Percentiles rank a stretch among this genome's conserved stretches.
These are phyloP conservation scores for Notocelia uddmanniana DNA, from an alignment of 2,888 invertebrate species.

Conservation along the genomic window DNA sequence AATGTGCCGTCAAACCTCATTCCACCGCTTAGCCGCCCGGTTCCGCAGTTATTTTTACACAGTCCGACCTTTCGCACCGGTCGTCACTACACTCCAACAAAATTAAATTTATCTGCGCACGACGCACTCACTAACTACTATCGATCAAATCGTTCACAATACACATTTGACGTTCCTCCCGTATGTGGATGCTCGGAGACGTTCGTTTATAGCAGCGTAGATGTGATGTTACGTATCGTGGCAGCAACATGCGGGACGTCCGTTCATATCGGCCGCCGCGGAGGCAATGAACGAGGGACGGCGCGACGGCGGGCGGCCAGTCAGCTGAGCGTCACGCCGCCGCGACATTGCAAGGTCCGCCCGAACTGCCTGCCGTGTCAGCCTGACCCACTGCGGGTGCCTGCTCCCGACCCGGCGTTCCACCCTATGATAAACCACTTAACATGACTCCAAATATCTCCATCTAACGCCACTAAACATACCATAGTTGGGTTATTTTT, in stretches of 20 bases:
- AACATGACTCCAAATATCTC: slow-evolving; percentile 16
- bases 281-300: slow-evolving; percentile 89
- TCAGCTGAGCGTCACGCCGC: slow-evolving; percentile 86
- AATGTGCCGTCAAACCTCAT: slow-evolving; percentile 86
- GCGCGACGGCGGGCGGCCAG: slow-evolving; percentile 72
- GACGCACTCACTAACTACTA: slow-evolving; percentile 74
- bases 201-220: slow-evolving; percentile 53
- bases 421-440: slow-evolving; percentile 34
- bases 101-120: slow-evolving; percentile 71
- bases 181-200: slow-evolving; percentile 54
- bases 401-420: slow-evolving; percentile 52
- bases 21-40: slow-evolving; percentile 84
- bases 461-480: neutral
- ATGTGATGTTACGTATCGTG: slow-evolving; percentile 22
- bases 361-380: slow-evolving; percentile 69
- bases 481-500: slow-evolving; percentile 16
- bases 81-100: slow-evolving; percentile 81
- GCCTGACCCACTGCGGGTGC: slow-evolving; percentile 79
- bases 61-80: slow-evolving; percentile 85
- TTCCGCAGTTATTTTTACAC: slow-evolving; percentile 86
- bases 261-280: slow-evolving; percentile 86
- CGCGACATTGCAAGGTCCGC: slow-evolving; percentile 88
- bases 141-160: slow-evolving; percentile 61
- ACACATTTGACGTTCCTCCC: slow-evolving; percentile 55
- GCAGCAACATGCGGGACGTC: slow-evolving; percentile 67